Percentiles rank a stretch among this genome's conserved stretches.
phyloP scores from a whole-genome alignment of 2,113 vertebrate species.

The Numenius arquata region DNA sequence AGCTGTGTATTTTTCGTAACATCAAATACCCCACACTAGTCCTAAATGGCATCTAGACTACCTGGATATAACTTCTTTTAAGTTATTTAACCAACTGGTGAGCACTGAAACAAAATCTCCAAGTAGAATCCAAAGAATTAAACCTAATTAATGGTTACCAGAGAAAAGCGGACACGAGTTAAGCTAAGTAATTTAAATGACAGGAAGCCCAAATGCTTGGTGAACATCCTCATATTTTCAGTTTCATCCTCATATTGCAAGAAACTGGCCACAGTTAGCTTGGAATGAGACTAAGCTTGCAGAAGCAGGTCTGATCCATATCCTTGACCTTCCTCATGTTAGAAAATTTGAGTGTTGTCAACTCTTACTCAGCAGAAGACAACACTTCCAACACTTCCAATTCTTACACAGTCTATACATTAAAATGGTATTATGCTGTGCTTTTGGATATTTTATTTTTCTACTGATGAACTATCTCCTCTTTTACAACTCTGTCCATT shows the following conservation, averaged over 20 bases:
- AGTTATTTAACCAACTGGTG: neutral
- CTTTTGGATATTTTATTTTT: neutral
- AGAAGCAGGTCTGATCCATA: neutral
- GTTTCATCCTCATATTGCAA: neutral
- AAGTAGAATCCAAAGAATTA: neutral
- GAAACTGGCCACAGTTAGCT: neutral
- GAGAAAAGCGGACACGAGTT: fast-evolving
- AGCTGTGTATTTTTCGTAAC: neutral
- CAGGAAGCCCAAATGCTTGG: neutral
- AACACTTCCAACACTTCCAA: neutral
- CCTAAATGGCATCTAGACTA: neutral
- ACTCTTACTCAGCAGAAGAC: neutral
- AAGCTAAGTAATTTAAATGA: neutral
- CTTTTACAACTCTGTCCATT: neutral
- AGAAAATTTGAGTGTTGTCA: neutral
- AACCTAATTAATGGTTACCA: neutral
- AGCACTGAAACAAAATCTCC: neutral
- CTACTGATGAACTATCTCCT: neutral
- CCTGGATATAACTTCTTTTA: neutral
- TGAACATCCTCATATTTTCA: neutral
- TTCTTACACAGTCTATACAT: neutral
- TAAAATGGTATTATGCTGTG: neutral
- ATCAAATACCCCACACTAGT: neutral
- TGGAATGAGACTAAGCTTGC: neutral
- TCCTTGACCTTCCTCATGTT: neutral